Evolutionary conservation across 2,113 vertebrate genomes (phyloP), one percentile per base, ranked within the genome.

Genomic region (Ceyx margarethae): DNA sequence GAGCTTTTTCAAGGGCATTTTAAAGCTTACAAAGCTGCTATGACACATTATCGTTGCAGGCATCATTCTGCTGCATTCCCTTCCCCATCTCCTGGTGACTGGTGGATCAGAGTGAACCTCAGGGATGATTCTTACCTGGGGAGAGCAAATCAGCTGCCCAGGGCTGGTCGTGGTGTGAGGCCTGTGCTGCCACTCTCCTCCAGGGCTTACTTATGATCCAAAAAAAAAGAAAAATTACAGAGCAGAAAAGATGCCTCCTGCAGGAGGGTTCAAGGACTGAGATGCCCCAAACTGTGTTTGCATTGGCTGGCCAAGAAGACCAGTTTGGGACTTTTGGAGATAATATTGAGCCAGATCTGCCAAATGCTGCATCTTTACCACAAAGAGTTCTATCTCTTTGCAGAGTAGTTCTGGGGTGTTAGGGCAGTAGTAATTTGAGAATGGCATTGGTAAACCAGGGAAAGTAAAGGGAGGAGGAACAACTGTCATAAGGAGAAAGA

Each of bases 161-260:
- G 40, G 35, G 68, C 7, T 54, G 40, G 17, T 1, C 1, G 10
- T 3, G 1, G 7, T 43, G 29, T 3, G 3, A 79, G 2, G 13
- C 45, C 29, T 85, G 26, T 45, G 50, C 64, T 62, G 42, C 51
- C 33, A 51, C 5, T 13, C 15, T 46, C 15, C 5, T 53, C 13
- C 28, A 22, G 28, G 45, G 13, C 28, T 79, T 76, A 67, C 65
- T 89, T 76, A 53, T 25, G 19, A 65, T 6, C 25, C 37, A 37
- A 57, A 48, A 50, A 53, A 28, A 37, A 71, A 9, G 4, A 7
- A 67, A 60, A 73, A 82, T 3, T 43, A 12, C 40, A 56, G 2
- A 40, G 9, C 7, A 57, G 10, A 21, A 40, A 65, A 58, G 50
- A 28, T 25, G 13, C 12, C 3, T 91, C 43, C 33, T 87, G 31